These are phyloP conservation scores for Amphipoea oculea DNA, from an alignment of 2,888 invertebrate genomes.

Conservation along the genomic window DNA sequence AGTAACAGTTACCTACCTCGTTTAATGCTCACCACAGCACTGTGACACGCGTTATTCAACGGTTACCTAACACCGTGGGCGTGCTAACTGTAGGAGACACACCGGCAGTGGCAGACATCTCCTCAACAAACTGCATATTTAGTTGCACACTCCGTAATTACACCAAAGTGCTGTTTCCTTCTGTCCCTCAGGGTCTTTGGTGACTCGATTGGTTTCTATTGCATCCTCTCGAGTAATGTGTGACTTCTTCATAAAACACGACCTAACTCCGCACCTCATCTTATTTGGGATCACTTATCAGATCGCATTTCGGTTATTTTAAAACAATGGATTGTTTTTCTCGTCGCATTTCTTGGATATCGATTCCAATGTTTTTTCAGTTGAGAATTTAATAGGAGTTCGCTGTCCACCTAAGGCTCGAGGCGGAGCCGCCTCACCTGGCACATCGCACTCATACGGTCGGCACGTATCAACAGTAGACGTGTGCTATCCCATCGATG, in stretches of 20 bases:
- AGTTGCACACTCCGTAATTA: neutral
- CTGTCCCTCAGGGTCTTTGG: neutral
- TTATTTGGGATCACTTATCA: neutral
- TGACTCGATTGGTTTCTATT: no score
- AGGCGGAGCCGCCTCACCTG: neutral
- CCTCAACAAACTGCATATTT: neutral
- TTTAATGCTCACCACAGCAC: neutral
- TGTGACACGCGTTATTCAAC: neutral
- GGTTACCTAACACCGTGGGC: constrained; percentile 16
- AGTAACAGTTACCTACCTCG: neutral
- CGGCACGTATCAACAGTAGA: neutral
- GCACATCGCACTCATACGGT: neutral
- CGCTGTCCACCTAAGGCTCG: neutral
- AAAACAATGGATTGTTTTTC: neutral
- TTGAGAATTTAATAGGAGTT: neutral
- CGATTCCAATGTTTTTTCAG: constrained; percentile 2
- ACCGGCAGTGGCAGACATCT: neutral
- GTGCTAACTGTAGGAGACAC: constrained; percentile 2
- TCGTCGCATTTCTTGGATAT: neutral
- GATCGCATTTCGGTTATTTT: neutral
- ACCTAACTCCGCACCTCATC: no score
- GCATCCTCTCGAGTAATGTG: neutral
- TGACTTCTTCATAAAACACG: neutral
- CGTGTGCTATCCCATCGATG: neutral
- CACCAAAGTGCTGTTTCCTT: neutral